phyloP scores from a whole-genome alignment of 2,888 invertebrate species.

The Cephus nigrinus region DNA sequence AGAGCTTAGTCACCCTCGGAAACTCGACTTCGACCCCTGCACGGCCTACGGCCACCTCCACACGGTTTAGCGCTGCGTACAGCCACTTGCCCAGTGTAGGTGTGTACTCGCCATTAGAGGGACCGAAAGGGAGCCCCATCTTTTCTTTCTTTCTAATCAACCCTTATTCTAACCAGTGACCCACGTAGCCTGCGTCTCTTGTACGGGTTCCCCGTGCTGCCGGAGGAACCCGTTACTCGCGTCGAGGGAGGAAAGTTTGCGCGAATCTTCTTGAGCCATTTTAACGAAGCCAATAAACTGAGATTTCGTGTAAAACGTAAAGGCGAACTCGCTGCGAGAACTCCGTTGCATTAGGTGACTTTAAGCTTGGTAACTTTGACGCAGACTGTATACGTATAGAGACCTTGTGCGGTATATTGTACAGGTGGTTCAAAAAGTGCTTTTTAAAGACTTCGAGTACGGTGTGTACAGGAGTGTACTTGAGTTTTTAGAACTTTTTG shows the following conservation, averaged over 20 bases:
- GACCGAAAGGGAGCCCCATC: background rate
- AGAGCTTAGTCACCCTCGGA: background rate
- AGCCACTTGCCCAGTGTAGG: too few species aligned
- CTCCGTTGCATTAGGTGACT: background rate
- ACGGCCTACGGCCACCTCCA: background rate
- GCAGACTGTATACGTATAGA: background rate
- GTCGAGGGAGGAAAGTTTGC: background rate
- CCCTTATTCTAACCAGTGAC: too few species aligned
- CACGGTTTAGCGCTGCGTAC: background rate
- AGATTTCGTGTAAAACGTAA: background rate
- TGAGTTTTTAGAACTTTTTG: too few species aligned
- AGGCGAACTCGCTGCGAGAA: background rate
- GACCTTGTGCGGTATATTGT: background rate
- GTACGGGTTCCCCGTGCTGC: background rate
- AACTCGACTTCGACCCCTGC: background rate
- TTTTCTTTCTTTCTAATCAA: background rate
- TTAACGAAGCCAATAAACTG: background rate
- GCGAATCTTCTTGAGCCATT: background rate
- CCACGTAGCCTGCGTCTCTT: too few species aligned
- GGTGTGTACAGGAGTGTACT: too few species aligned
- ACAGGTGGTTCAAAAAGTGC: background rate
- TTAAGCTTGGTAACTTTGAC: background rate
- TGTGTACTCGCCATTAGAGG: too few species aligned
- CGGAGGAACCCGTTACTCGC: background rate
- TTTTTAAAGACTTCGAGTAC: background rate